Conservation (phyloP, 1,140 invertebrate genomes). For the Samia ricini region DNA sequence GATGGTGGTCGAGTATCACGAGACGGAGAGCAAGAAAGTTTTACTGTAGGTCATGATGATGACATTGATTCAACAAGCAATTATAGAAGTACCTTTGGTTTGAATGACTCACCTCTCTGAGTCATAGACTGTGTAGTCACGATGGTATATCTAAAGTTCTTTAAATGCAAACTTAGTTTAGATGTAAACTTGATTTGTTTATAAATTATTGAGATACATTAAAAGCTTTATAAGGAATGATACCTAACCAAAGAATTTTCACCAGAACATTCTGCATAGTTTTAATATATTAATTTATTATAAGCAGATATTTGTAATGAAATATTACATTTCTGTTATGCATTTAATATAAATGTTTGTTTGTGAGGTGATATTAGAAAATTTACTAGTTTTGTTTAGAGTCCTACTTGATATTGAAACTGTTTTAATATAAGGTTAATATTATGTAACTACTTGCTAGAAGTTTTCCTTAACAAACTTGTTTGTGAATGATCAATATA, state of each 20-base stretch:
- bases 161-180: too few species aligned
- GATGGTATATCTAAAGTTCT: too few species aligned
- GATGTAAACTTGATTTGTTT: too few species aligned
- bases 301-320: background rate
- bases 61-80: background rate
- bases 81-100: background rate
- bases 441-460: background rate
- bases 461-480: background rate
- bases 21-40: constrained; percentile 64
- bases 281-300: background rate
- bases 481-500: background rate
- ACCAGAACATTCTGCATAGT: background rate
- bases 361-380: too few species aligned
- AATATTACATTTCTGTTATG: background rate
- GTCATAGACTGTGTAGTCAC: background rate
- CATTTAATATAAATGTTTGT: too few species aligned
- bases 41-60: constrained; percentile 41
- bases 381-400: too few species aligned
- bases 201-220: background rate
- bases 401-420: background rate
- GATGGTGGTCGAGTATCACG: constrained; percentile 30
- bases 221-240: background rate
- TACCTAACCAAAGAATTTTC: background rate
- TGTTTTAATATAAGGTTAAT: background rate
- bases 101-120: background rate